These are phyloP conservation scores for Brachypodius melanocephalos DNA, from an alignment of 2,113 vertebrate species.

Conservation along the genomic window DNA sequence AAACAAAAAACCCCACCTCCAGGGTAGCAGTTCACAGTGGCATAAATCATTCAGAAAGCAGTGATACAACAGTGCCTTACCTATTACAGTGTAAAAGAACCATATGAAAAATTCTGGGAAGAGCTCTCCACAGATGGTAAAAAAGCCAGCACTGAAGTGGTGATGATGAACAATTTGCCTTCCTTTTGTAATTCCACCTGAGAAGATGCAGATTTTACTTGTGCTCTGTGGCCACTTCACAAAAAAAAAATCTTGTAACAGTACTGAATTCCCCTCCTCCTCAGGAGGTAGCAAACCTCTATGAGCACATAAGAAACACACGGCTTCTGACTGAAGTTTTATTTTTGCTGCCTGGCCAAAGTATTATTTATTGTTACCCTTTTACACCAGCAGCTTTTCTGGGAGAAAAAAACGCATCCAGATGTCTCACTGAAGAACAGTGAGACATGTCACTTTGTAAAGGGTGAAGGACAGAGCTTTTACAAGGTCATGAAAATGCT, in stretches of 20 bases:
- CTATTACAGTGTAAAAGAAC: slow-evolving; percentile 5
- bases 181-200: neutral
- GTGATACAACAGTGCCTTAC: neutral
- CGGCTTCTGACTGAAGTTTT: neutral
- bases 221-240: neutral
- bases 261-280: neutral
- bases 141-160: slow-evolving; percentile 6
- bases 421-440: neutral
- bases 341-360: neutral
- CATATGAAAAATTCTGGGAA: slow-evolving; percentile 1
- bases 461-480: slow-evolving; percentile 19
- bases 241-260: neutral
- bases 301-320: neutral
- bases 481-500: neutral
- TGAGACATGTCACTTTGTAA: neutral
- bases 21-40: neutral
- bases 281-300: neutral
- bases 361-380: neutral
- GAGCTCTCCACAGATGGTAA: neutral
- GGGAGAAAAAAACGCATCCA: neutral
- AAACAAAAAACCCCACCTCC: neutral
- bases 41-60: neutral
- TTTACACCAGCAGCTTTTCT: neutral
- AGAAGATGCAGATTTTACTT: slow-evolving; percentile 21
- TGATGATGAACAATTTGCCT: slow-evolving; percentile 13